Base-by-base conservation (phyloP, 2,113 vertebrate genomes). In the Corythaeola cristata region DNA sequence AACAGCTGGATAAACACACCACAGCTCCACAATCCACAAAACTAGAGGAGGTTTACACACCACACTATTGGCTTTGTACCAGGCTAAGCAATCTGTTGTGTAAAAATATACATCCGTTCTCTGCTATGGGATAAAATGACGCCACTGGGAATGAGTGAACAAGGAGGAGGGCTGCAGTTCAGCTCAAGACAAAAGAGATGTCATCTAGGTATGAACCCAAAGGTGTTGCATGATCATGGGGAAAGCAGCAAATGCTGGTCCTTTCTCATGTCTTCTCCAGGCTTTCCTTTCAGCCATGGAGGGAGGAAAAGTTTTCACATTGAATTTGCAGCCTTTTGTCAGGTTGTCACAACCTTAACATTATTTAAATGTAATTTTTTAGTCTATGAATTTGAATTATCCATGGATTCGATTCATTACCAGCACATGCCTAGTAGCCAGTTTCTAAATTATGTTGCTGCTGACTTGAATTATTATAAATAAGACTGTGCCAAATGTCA, bases 401-500 rank as follows among this genome's bases (percentile, higher is more conserved):
- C 94, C 92, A 94, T 96, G 95, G 94, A 97, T 97, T 98, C 77
- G 53, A 93, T 97, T 98, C 79, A 97, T 98, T 97, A 96, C n/a
- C 76, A 97, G 63, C 89, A 96, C 72, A 98, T 93, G 93, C 90
- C 95, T 97, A 76, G 58, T 97, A 91, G 89, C 92, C 85, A 93
- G 80, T 97, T 97, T 97, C 89, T 97, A 97, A 98, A 97, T 97
- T 90, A 97, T 76, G 63, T 68, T 97, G 74, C 88, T 97, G 86
- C 96, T 97, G 90, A 96, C 73, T 96, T 97, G 94, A 98, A 96
- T 97, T 96, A 97, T 97, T 97, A 92, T 97, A 97, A 98, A 97
- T 97, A 98, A 98, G 75, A 80, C 67, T 87, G 53, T 97, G 97
- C 85, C 96, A 97, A 97, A 97, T 97, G 93, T 96, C 94, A 96